phyloP scores from a whole-genome alignment of 2,888 invertebrate species.

The Cryptus armator region DNA sequence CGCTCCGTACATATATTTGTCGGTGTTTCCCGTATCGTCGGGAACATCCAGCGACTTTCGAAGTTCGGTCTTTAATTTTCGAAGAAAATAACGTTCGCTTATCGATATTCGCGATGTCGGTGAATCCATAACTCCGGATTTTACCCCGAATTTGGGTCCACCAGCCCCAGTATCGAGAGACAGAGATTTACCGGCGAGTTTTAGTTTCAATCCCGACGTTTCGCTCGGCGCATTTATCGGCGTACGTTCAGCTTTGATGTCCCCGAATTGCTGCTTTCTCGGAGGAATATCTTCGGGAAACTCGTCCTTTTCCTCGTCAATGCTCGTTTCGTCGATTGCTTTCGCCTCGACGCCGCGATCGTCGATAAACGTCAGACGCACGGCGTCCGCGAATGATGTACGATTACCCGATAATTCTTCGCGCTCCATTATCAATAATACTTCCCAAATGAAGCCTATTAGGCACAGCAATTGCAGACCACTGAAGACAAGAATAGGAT shows the following conservation, averaged over 20 bases:
- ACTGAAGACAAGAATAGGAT: constrained; percentile 92
- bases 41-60: constrained; percentile 79
- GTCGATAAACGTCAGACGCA: constrained; percentile 76
- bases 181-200: constrained; percentile 75
- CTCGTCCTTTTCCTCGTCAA: constrained; percentile 60
- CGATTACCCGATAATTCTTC: constrained; percentile 85
- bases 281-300: constrained; percentile 52
- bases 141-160: constrained; percentile 63
- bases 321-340: constrained; percentile 33
- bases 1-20: constrained; percentile 90
- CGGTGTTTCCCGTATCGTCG: constrained; percentile 79
- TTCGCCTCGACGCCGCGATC: constrained; percentile 8
- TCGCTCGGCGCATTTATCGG: constrained; percentile 42
- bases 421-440: constrained; percentile 86
- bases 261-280: constrained; percentile 14
- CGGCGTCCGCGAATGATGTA: constrained; percentile 80
- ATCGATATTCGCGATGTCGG: constrained; percentile 58
- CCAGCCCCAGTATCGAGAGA: constrained; percentile 79
- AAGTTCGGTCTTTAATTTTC: constrained; percentile 79
- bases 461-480: constrained; percentile 89
- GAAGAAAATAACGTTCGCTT: constrained; percentile 79
- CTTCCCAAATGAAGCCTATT: constrained; percentile 89
- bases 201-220: constrained; percentile 48
- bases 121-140: constrained; percentile 64
- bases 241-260: constrained; percentile 37